phyloP scores from a whole-genome alignment of 2,113 vertebrate genomes.

The Takifugu flavidus region DNA sequence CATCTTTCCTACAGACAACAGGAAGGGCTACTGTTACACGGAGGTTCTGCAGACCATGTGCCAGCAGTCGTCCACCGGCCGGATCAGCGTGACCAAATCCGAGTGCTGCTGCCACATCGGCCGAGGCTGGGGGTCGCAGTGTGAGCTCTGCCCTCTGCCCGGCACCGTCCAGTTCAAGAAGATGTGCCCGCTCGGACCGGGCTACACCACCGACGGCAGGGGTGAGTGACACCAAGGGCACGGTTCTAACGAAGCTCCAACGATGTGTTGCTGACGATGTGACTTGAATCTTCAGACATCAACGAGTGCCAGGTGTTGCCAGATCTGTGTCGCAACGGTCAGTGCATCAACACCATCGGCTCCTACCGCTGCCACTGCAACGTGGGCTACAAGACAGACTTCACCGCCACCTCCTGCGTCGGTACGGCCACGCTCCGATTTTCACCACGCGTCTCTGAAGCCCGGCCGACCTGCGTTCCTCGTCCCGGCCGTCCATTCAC shows the following conservation, averaged over 20 bases:
- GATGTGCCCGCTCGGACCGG: slow-evolving; percentile 90
- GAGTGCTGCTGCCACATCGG: slow-evolving; percentile 90
- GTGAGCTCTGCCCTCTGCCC: slow-evolving; percentile 89
- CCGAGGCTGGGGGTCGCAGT: slow-evolving; percentile 87
- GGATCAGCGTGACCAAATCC: slow-evolving; percentile 84
- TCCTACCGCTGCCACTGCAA: slow-evolving; percentile 92
- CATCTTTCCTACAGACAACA: slow-evolving; percentile 76
- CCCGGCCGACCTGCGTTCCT: not conserved
- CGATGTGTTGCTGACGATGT: too few relatives aligned
- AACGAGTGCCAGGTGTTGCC: slow-evolving; percentile 89
- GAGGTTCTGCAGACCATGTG: slow-evolving; percentile 90
- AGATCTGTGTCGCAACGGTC: slow-evolving; percentile 83
- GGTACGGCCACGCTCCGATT: slow-evolving; percentile 69
- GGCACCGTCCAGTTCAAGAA: slow-evolving; percentile 87
- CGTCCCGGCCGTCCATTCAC: not conserved
- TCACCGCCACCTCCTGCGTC: slow-evolving; percentile 80
- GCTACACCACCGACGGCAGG: slow-evolving; percentile 85
- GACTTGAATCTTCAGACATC: slow-evolving; percentile 76
- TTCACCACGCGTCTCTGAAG: too few relatives aligned
- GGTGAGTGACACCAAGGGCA: slow-evolving; percentile 68
- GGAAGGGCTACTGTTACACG: slow-evolving; percentile 86
- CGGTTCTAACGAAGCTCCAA: not conserved
- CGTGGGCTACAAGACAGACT: slow-evolving; percentile 81
- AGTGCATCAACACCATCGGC: slow-evolving; percentile 92
- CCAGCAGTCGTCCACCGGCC: slow-evolving; percentile 84